Evolutionary conservation across 2,888 invertebrate species (phyloP), one percentile per base, ranked within the genome.

Genomic region (Amorpha juglandis): DNA sequence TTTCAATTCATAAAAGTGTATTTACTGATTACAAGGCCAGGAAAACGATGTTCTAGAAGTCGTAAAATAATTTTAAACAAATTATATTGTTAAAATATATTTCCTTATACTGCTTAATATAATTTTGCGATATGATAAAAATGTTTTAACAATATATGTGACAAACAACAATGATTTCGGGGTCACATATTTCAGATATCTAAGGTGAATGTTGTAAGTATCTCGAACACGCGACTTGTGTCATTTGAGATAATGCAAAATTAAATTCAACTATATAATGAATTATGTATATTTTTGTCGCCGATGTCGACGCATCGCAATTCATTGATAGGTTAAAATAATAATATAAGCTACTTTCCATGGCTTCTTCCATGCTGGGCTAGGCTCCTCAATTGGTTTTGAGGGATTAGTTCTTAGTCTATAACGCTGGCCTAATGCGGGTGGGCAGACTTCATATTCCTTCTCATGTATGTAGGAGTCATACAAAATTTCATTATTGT

Each of bases 131-230:
- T 48, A 58, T 11, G 48, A 19, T 45, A 33, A 55, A 53, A 63
- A 51, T 38, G 52, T 19, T 21, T 27, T 42, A 35, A 65, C 12
- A 64, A 63, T 35, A 64, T 19, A 38, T 58, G 35, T 47, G 12
- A 47, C 53, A 45, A 55, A 48, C 33, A 58, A 67, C 51, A 67
- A 51, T 51, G 33, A 62, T 64, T 50, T 67, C 8, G 51, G 64
- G 64, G 55, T 65, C 64, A 55, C 48, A 55, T 65, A 58, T 4
- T 58, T 65, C 21, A 58, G 64, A 65, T 65, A 65, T 55, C 19
- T 48, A 35, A 58, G 64, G 64, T 65, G 38, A 58, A 19, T 55
- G 27, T 64, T 53, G 45, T 45, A 14, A 27, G 47, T 55, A 47
- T 64, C 55, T 47, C 14, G 21, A 48, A 55, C 53, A 47, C 55